phyloP scores from a whole-genome alignment of 2,113 vertebrate species.

The Zeus faber region DNA sequence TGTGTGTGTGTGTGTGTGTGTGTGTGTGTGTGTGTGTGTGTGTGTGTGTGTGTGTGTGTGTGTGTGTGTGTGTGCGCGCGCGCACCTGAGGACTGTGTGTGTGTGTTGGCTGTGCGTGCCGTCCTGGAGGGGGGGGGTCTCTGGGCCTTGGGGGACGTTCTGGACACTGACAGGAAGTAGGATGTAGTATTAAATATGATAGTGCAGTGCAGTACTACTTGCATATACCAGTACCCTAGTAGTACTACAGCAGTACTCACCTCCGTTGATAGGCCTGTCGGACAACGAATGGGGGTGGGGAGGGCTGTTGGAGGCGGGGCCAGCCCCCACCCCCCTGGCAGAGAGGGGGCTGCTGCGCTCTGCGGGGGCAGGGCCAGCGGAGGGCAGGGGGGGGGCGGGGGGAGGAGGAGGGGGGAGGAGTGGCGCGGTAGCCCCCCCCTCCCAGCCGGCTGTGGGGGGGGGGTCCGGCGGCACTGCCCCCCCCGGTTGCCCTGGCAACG shows the following conservation, averaged over 20 bases:
- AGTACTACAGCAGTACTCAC: conserved; percentile 35
- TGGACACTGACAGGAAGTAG: no score
- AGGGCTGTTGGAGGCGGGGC: conserved; percentile 55
- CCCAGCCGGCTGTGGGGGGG: conserved; percentile 64
- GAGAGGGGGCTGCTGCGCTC: conserved; percentile 75
- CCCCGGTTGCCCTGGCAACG: conserved; percentile 76
- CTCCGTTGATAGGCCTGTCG: conserved; percentile 75
- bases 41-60: not conserved
- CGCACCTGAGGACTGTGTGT: conserved; percentile 75
- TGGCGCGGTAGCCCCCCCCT: conserved; percentile 61
- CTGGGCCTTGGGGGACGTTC: conserved; percentile 89
- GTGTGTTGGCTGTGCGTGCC: conserved; percentile 74
- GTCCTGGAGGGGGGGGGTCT: conserved; percentile 80
- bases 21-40: not conserved
- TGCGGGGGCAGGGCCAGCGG: conserved; percentile 61
- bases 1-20: not conserved
- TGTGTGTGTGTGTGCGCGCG: conserved; percentile 72
- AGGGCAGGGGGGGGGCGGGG: conserved; percentile 53
- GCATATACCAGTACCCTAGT: not conserved
- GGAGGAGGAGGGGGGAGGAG: conserved; percentile 60
- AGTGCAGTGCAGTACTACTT: conserved; percentile 59
- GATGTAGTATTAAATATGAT: no score
- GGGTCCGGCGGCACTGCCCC: conserved; percentile 60
- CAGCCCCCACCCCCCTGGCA: conserved; percentile 50
- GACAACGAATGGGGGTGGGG: conserved; percentile 66